Conservation (phyloP, 2,888 invertebrate genomes). For the Branchinecta sandiegonensis region DNA sequence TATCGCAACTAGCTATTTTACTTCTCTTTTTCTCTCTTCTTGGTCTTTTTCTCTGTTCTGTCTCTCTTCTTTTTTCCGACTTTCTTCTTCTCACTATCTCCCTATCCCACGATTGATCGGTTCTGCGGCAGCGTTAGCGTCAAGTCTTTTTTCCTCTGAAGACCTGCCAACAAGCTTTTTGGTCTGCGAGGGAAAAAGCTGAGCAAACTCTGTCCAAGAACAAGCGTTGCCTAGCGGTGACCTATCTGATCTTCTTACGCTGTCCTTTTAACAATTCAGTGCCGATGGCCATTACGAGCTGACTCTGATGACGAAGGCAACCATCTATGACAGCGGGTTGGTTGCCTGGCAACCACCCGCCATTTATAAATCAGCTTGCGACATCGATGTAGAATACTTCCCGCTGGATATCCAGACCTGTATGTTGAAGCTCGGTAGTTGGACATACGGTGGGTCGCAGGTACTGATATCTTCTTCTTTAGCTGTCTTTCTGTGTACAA, state of each 20-base stretch:
- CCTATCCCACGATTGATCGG: constrained; percentile 14
- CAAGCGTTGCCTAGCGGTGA: too few species aligned
- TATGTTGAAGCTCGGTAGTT: constrained; percentile 45
- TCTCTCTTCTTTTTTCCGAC: constrained; percentile 3
- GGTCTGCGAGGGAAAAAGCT: too few species aligned
- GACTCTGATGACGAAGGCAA: constrained; percentile 30
- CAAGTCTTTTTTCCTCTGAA: too few species aligned
- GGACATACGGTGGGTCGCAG: constrained; percentile 74
- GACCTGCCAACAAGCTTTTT: too few species aligned
- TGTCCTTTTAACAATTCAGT: constrained; percentile 24
- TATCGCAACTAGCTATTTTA: constrained; percentile 5
- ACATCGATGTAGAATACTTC: constrained; percentile 32
- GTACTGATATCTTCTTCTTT: constrained; percentile 34
- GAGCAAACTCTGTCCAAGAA: too few species aligned
- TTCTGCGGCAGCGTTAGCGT: background rate
- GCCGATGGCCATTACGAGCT: constrained; percentile 31
- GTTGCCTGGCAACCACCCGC: constrained; percentile 40
- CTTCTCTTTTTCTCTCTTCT: constrained; percentile 5
- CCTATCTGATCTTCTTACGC: constrained; percentile 6
- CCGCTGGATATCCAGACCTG: constrained; percentile 33
- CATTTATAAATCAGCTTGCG: constrained; percentile 38
- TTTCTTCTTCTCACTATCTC: background rate
- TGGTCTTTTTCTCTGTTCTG: constrained; percentile 11
- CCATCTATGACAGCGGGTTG: constrained; percentile 31
- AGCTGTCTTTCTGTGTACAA: background rate